Evolutionary conservation across 2,113 vertebrate species (phyloP), one percentile per base, ranked within the genome.

Genomic region (Opisthocomus hoazin): DNA sequence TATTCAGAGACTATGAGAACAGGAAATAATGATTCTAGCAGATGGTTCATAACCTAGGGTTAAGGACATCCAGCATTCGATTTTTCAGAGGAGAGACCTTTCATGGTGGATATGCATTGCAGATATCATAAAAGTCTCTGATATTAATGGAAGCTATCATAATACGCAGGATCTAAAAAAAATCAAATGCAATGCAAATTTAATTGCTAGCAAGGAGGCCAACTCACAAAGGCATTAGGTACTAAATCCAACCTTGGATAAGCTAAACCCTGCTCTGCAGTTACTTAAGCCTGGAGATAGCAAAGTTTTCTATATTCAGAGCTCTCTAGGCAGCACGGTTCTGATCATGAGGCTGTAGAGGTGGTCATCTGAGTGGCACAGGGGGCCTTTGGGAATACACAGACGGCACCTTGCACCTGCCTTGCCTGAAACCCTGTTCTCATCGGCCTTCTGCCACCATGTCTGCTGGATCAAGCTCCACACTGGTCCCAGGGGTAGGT

Each of bases 381-480:
- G 39, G 14, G 30, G 13, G 15, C 11, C 30, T 48, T 74, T 41
- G 37, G 48, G 34, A 68, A 74, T 5, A 9, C 34, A 30, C 15
- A 84, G 18, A 24, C 17, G 5, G 0, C 37, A 23, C 9, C 41
- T 65, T 82, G 77, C 36, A 37, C 12, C 21, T 66, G 57, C 45
- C 16, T 58, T 41, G 30, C 30, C 39, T 1, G 0, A 41, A 19
- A 15, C 0, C 26, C 13, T 32, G 54, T 24, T 74, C 4, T 54
- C 5, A 0, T 29, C 2, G 0, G 11, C 36, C 10, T 51, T 50
- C 29, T 24, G 46, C 65, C 41, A 39, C 29, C 34, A 12, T 0
- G 0, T 45, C 51, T 48, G 12, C 46, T 15, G 32, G 34, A 39
- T 21, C 46, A 56, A 45, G 70, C 14, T 43, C 46, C 17, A 27